Percentiles rank a stretch among this genome's conserved stretches.
Evolutionary conservation across 1,140 invertebrate species (phyloP).

Genomic region (Drosophila watanabei): DNA sequence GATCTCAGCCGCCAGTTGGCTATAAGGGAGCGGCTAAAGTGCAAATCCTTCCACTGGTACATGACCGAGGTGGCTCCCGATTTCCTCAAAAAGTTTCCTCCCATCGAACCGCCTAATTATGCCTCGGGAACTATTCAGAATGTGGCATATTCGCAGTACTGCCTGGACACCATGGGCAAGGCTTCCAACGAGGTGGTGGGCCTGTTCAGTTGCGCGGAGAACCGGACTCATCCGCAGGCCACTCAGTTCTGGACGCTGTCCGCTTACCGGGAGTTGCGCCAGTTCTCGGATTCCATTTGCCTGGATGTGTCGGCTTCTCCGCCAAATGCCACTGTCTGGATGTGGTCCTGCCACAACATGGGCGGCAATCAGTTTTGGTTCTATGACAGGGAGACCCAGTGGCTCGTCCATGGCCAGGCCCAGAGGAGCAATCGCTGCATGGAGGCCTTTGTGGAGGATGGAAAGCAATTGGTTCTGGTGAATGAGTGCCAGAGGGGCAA

Average conservation of each 20-base stretch:
- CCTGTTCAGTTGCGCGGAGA: constrained; percentile 75
- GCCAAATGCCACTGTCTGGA: constrained; percentile 89
- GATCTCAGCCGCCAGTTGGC: constrained; percentile 90
- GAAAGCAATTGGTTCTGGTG: constrained; percentile 88
- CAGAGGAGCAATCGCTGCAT: constrained; percentile 90
- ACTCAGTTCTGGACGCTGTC: constrained; percentile 85
- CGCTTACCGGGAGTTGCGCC: constrained; percentile 91
- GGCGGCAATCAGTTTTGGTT: constrained; percentile 93
- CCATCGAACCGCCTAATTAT: constrained; percentile 91
- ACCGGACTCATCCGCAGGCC: constrained; percentile 60
- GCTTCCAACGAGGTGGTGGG: constrained; percentile 89
- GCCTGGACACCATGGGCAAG: constrained; percentile 91
- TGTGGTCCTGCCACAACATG: constrained; percentile 90
- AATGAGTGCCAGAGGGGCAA: constrained; percentile 89
- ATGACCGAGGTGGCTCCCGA: constrained; percentile 94
- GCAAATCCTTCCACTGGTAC: constrained; percentile 95
- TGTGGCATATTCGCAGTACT: constrained; percentile 88
- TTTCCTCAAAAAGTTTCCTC: constrained; percentile 91
- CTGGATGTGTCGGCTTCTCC: constrained; percentile 90
- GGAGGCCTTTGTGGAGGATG: constrained; percentile 86
- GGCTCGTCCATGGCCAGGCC: constrained; percentile 90
- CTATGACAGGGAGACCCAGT: constrained; percentile 89
- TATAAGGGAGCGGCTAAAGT: constrained; percentile 89
- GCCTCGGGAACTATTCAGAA: constrained; percentile 91
- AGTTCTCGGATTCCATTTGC: constrained; percentile 87